A percentile compares a stretch with the other conserved stretches of the same genome.
These are phyloP conservation scores for Pseudeuparius sepicola DNA, from an alignment of 2,888 invertebrate species.

Conservation along the genomic window DNA sequence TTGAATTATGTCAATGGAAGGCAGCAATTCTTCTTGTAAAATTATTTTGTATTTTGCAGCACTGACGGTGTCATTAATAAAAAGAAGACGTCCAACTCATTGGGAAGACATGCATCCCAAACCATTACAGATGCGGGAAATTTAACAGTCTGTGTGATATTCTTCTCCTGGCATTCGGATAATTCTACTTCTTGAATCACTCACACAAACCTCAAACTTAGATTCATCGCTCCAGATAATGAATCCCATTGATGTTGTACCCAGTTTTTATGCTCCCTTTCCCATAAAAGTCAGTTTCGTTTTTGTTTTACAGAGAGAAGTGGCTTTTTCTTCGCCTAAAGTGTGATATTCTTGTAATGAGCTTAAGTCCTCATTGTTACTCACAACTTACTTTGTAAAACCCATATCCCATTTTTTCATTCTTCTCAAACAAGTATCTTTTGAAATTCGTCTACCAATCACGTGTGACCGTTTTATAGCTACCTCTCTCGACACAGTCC, in stretches of 20 bases:
- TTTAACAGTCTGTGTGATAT: slow-evolving; percentile 9
- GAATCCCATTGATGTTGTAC: slow-evolving; percentile 8
- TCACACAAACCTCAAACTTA: slow-evolving; percentile 6
- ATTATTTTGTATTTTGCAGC: slow-evolving; percentile 10
- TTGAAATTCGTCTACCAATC: slow-evolving; percentile 5
- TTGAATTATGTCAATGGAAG: slow-evolving; percentile 11
- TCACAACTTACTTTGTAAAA: slow-evolving; percentile 12
- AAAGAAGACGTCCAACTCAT: slow-evolving; percentile 6
- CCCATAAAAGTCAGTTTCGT: slow-evolving; percentile 5
- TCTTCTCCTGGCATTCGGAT: slow-evolving; percentile 8
- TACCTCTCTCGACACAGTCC: slow-evolving; percentile 8
- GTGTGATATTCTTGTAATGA: slow-evolving; percentile 6
- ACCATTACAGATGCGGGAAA: slow-evolving; percentile 12
- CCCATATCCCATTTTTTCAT: slow-evolving; percentile 11
- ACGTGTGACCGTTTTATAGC: slow-evolving; percentile 11
- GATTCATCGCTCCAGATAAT: slow-evolving; percentile 9
- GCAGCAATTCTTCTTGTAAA: slow-evolving; percentile 10
- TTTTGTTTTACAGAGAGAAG: slow-evolving; percentile 7
- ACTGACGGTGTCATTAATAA: slow-evolving; percentile 11
- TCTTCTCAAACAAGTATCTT: slow-evolving; percentile 4
- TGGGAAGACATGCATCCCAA: slow-evolving; percentile 9
- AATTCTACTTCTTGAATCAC: too few species aligned
- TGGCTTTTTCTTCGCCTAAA: slow-evolving; percentile 11
- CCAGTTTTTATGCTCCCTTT: slow-evolving; percentile 5
- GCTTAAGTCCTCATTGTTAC: slow-evolving; percentile 10